These are phyloP conservation scores for Thalassoma bifasciatum DNA, from an alignment of 2,113 vertebrate species.

Conservation along the genomic window DNA sequence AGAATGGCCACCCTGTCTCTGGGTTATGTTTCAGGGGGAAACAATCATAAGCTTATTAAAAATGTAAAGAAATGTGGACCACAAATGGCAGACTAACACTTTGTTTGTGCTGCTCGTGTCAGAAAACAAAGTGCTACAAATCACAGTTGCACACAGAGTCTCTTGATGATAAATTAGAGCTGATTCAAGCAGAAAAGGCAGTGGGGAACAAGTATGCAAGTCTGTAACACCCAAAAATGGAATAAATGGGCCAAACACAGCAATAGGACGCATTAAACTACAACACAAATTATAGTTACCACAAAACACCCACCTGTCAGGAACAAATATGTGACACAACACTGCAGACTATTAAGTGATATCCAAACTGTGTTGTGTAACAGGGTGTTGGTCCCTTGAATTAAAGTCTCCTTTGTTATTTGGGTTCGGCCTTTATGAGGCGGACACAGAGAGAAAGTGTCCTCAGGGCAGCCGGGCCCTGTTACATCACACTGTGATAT, in stretches of 20 bases:
- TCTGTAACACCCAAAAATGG: neutral
- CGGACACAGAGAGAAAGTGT: conserved; percentile 12
- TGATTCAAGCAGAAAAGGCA: neutral
- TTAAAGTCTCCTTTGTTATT: neutral
- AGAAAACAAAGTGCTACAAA: neutral
- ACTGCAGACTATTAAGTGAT: neutral
- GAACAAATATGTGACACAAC: neutral
- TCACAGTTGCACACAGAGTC: neutral
- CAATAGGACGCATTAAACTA: no score
- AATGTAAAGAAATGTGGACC: conserved; percentile 24
- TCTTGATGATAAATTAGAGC: neutral
- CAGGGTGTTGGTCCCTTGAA: neutral
- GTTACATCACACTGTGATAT: conserved; percentile 61
- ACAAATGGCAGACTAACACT: conserved; percentile 15
- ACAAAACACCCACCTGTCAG: neutral
- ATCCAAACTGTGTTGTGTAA: neutral
- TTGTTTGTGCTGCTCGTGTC: conserved; percentile 16
- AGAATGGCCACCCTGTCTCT: conserved; percentile 25
- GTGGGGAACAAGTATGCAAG: no score
- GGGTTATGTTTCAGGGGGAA: conserved; percentile 34
- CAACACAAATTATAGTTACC: no score
- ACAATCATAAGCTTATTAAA: conserved; percentile 35
- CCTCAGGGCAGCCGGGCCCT: conserved; percentile 31
- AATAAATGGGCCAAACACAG: neutral
- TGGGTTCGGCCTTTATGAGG: conserved; percentile 21